Evolutionary conservation across 2,888 invertebrate species (phyloP).

Genomic region (Cheilosia pagana): DNA sequence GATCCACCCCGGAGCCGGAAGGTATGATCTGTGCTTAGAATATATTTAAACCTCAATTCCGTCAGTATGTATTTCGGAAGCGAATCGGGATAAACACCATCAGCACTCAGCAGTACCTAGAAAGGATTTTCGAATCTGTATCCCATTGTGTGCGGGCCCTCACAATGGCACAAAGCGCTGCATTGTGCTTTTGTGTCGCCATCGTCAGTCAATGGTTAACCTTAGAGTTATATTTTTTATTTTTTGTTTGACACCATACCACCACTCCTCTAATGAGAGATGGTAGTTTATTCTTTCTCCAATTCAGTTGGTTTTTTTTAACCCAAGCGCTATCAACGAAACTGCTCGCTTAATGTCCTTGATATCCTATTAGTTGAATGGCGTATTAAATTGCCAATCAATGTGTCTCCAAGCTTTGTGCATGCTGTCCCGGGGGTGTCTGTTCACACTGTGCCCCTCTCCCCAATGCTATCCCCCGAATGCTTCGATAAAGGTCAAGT

Average conservation of each 20-base stretch:
- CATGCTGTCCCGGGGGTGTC: background rate
- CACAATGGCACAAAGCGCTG: conserved; percentile 37
- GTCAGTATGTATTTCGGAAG: background rate
- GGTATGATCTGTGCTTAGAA: conserved; percentile 1
- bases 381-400: conserved; percentile 32
- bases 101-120: background rate
- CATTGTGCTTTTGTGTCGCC: conserved; percentile 7
- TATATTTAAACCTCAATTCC: conserved; percentile 14
- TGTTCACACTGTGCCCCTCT: background rate
- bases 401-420: conserved; percentile 17
- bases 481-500: conserved; percentile 68
- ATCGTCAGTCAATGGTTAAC: conserved; percentile 34
- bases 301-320: conserved; percentile 31
- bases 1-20: too few relatives aligned
- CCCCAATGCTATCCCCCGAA: background rate
- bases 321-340: conserved; percentile 11
- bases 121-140: conserved; percentile 7
- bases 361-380: conserved; percentile 27
- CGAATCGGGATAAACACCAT: background rate
- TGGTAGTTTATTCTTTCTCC: conserved; percentile 13
- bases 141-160: conserved; percentile 21
- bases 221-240: background rate
- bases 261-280: conserved; percentile 6
- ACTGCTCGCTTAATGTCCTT: conserved; percentile 1
- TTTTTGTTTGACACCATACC: background rate